Conservation (phyloP, 2,888 invertebrate genomes). For the Drosophila subsilvestris region DNA sequence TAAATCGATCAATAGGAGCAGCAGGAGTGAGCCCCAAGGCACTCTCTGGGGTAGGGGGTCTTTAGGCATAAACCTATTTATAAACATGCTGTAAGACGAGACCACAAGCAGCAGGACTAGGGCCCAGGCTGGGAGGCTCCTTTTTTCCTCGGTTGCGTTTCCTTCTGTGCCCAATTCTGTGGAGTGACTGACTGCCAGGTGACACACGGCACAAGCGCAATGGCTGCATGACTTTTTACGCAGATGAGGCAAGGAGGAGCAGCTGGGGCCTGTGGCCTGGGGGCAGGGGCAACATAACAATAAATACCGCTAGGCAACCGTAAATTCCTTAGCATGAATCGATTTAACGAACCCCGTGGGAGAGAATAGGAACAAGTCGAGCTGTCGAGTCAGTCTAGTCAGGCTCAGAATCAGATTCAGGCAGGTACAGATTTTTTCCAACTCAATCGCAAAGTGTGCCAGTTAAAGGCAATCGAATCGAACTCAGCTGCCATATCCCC, state of each 20-base stretch:
- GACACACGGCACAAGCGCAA: slow-evolving; percentile 50
- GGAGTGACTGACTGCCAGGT: slow-evolving; percentile 41
- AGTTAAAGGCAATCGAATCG: slow-evolving; percentile 31
- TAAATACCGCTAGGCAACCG: slow-evolving; percentile 79
- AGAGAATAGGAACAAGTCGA: slow-evolving; percentile 47
- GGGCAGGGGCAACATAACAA: slow-evolving; percentile 68
- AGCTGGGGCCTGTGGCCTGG: background rate
- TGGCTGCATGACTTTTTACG: slow-evolving; percentile 7
- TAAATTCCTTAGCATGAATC: slow-evolving; percentile 76
- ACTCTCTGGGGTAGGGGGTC: slow-evolving; percentile 1
- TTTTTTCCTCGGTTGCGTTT: slow-evolving; percentile 37
- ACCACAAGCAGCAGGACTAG: slow-evolving; percentile 58
- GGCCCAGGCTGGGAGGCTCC: slow-evolving; percentile 28
- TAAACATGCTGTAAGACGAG: slow-evolving; percentile 57
- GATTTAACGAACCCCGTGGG: slow-evolving; percentile 71
- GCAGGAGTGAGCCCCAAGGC: slow-evolving; percentile 21
- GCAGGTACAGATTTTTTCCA: slow-evolving; percentile 44
- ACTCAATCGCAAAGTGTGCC: slow-evolving; percentile 43
- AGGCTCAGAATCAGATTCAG: slow-evolving; percentile 42
- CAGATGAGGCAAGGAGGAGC: background rate
- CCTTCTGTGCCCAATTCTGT: slow-evolving; percentile 40
- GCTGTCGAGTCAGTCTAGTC: slow-evolving; percentile 40
- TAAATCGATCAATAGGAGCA: slow-evolving; percentile 65
- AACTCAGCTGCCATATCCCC: background rate
- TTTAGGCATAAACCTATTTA: slow-evolving; percentile 65